Evolutionary conservation across 2,113 vertebrate genomes (phyloP).

Genomic region (Nyctibius bracteatus): DNA sequence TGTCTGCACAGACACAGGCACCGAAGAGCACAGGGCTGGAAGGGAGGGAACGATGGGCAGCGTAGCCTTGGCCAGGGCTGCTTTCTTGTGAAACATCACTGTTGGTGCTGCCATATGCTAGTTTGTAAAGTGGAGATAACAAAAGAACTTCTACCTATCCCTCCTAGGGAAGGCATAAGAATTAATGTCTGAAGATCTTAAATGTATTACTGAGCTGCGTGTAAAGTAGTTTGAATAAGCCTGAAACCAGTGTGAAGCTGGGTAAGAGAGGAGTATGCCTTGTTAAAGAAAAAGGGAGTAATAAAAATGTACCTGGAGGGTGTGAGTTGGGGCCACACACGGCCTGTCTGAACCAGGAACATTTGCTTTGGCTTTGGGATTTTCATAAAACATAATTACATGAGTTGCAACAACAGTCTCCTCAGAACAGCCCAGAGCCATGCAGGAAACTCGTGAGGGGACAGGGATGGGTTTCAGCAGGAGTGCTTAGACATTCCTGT

Average conservation of each 20-base stretch:
- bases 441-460: neutral
- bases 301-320: neutral
- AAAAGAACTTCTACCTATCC: neutral
- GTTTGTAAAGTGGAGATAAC: neutral
- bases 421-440: neutral
- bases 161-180: neutral
- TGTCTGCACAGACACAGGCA: neutral
- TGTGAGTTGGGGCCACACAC: neutral
- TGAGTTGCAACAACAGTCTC: neutral
- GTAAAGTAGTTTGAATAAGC: neutral
- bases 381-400: neutral
- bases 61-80: neutral
- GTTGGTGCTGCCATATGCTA: neutral
- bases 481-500: neutral
- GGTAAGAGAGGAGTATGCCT: neutral
- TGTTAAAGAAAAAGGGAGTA: neutral
- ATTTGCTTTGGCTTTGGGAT: neutral
- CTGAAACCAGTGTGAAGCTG: neutral
- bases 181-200: neutral
- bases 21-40: neutral
- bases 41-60: neutral
- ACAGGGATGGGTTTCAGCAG: neutral
- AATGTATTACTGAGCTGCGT: neutral
- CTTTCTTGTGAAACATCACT: neutral
- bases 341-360: neutral